phyloP scores from a whole-genome alignment of 2,797 vertebrate species.

The Clarias fuscus region DNA sequence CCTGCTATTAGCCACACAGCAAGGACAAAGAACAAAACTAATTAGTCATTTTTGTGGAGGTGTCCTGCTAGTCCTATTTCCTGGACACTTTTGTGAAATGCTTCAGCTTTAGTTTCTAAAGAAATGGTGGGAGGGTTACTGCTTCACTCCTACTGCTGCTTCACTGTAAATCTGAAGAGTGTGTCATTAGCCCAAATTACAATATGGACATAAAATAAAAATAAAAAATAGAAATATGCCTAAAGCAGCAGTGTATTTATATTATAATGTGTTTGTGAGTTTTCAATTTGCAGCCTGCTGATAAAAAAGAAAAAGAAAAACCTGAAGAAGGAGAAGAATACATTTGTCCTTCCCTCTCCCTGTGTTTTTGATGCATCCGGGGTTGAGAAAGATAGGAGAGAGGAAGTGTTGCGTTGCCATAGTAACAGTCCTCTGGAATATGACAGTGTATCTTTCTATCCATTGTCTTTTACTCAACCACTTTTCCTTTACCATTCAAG shows the following conservation, averaged over 20 bases:
- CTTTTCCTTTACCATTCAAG: slow-evolving; percentile 47
- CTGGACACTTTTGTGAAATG: background rate
- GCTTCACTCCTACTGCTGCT: background rate
- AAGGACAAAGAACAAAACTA: background rate
- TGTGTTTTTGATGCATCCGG: slow-evolving; percentile 30
- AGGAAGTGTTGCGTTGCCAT: slow-evolving; percentile 54
- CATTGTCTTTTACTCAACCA: slow-evolving; percentile 49
- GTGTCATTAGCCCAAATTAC: background rate
- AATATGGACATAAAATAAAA: background rate
- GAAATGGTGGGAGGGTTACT: background rate
- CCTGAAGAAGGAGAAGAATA: background rate
- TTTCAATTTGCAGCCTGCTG: slow-evolving; percentile 8
- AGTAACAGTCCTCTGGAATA: slow-evolving; percentile 52
- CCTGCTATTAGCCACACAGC: background rate
- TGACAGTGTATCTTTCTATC: slow-evolving; percentile 51
- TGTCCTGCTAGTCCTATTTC: background rate
- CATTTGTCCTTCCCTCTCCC: slow-evolving; percentile 10
- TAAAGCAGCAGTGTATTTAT: background rate
- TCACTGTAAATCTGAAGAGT: background rate
- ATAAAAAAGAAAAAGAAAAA: background rate
- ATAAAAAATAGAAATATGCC: background rate
- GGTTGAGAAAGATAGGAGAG: slow-evolving; percentile 35
- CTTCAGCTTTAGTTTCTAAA: background rate
- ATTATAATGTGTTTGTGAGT: background rate
- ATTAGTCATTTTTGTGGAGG: slow-evolving; percentile 9